Percentiles rank a stretch among this genome's conserved stretches.
These are phyloP conservation scores for Caprella mutica DNA, from an alignment of 2,888 invertebrate genomes.

Conservation along the genomic window DNA sequence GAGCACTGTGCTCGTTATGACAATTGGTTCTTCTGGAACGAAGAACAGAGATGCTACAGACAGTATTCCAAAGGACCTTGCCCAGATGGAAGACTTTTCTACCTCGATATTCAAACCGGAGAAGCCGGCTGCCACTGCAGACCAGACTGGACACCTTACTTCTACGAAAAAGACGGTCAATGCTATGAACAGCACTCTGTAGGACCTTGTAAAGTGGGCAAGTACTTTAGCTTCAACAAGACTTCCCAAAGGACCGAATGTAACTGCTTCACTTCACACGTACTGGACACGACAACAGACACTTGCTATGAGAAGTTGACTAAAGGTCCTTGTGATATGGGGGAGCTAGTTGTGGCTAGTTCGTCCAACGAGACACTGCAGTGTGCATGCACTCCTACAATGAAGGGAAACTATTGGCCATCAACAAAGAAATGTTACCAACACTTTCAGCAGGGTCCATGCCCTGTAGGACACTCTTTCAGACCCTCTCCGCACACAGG, in stretches of 20 bases:
- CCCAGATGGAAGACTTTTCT: constrained; percentile 35
- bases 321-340: constrained; percentile 34
- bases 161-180: constrained; percentile 28
- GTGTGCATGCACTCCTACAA: constrained; percentile 33
- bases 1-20: constrained; percentile 35
- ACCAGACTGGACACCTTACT: constrained; percentile 34
- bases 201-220: constrained; percentile 35
- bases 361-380: constrained; percentile 20
- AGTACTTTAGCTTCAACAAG: constrained; percentile 36
- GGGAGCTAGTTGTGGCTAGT: constrained; percentile 34
- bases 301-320: constrained; percentile 35
- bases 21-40: constrained; percentile 36
- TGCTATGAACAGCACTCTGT: constrained; percentile 36
- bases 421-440: constrained; percentile 34
- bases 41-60: constrained; percentile 36
- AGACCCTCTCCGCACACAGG: constrained; percentile 27
- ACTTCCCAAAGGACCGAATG: constrained; percentile 34
- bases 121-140: constrained; percentile 35
- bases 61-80: constrained; percentile 36
- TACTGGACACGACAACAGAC: constrained; percentile 30
- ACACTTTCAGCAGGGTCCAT: constrained; percentile 35
- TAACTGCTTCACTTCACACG: constrained; percentile 36
- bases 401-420: constrained; percentile 34
- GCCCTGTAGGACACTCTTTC: constrained; percentile 33
- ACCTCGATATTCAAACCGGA: constrained; percentile 34